A percentile compares a stretch with the other conserved stretches of the same genome.
Conservation (phyloP, 2,797 vertebrate species). For the Tolypeutes matacus region DNA sequence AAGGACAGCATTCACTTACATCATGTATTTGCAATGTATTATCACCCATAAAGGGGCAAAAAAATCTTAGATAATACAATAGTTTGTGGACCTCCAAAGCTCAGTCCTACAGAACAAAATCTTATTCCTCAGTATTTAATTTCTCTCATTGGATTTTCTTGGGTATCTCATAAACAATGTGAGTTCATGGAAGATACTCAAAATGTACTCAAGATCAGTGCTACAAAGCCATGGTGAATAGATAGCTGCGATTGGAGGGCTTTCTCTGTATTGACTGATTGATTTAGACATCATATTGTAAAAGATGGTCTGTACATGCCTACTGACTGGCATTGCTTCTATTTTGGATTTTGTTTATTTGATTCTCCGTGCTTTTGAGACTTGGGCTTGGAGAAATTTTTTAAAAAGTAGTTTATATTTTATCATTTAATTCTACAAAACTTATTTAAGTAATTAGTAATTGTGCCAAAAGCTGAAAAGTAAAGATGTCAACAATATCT, state of each 20-base stretch:
- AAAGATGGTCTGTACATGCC: background rate
- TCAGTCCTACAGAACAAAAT: background rate
- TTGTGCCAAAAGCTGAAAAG: background rate
- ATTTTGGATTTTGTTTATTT: background rate
- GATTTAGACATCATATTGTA: background rate
- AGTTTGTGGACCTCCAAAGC: background rate
- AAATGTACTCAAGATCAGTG: background rate
- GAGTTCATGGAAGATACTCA: background rate
- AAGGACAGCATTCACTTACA: background rate
- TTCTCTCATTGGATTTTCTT: slow-evolving; percentile 5
- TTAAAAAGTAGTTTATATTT: slow-evolving; percentile 2
- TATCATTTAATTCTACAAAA: background rate
- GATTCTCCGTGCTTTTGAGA: background rate
- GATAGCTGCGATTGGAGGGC: background rate
- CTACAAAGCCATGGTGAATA: background rate
- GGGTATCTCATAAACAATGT: background rate
- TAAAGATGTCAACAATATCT: background rate
- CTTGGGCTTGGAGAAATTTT: background rate
- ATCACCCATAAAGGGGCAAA: background rate
- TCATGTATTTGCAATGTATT: background rate
- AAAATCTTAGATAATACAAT: background rate
- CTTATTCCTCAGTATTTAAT: background rate
- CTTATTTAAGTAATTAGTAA: background rate
- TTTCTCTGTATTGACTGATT: background rate
- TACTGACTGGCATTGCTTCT: background rate